Base-by-base conservation (phyloP, 2,797 vertebrate genomes). In the Hapalemur alaotrensis region DNA sequence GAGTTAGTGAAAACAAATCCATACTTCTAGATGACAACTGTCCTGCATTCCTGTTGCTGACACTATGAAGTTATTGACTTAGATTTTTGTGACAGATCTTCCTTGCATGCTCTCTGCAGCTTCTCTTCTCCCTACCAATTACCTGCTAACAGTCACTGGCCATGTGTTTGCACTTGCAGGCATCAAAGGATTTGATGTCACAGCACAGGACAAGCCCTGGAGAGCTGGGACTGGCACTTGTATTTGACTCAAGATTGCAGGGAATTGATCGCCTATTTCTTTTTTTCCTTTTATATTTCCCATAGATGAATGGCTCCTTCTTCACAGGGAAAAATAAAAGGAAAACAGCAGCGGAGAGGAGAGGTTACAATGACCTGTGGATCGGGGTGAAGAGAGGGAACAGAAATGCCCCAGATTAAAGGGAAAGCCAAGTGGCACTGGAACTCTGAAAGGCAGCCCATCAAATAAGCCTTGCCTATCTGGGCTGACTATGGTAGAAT, bases 1-100 rank as follows among this genome's bases (percentile, higher is more conserved):
- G 10, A 76, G 35, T 30, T 11, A 93, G 61, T 57, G 90, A 95
- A 96, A 97, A 93, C 43, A 93, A 95, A 97, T 95, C 41, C 88
- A 35, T 78, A 86, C 63, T 61, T 78, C 52, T 50, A 25, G 4
- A 84, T 57, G 85, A 2, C 88, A 92, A 41, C 5, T 20, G n/a
- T 18, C 85, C 43, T 30, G 22, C 75, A 57, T 13, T 96, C 80
- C 82, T 93, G 70, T 61, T 65, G 48, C 65, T 83, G 93, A 79
- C 63, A 23, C 15, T 59, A 41, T 9, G n/a, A 88, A 97, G 82
- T 70, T 72, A 94, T 3, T 79, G 43, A 75, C 89, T 83, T n/a
- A 38, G 57, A 48, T 78, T 95, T 52, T 65, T 81, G 89, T 28
- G 72, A 59, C 76, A 92, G 67, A 65, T 72, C 88, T 57, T 92